Conservation (phyloP, 2,797 vertebrate genomes). For the Paramormyrops hopkinsi region DNA sequence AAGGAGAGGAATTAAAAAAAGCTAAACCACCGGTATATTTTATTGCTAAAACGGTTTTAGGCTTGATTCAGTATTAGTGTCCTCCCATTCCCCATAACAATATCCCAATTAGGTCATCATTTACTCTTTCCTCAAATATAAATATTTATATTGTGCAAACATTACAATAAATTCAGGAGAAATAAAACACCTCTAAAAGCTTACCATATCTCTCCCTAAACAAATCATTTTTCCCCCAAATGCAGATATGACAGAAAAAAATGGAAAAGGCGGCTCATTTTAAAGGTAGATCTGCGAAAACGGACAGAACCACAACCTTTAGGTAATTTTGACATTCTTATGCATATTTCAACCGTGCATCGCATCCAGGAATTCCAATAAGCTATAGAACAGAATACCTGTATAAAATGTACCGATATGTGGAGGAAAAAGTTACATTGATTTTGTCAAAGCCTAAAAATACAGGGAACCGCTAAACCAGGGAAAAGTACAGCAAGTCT, state of each 20-base stretch:
- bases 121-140: constrained; percentile 30
- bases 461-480: constrained; percentile 3
- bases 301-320: not conserved
- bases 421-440: not conserved
- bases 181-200: constrained; percentile 15
- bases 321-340: constrained; percentile 22
- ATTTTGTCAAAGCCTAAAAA: constrained; percentile 8
- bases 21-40: constrained; percentile 20
- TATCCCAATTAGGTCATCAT: constrained; percentile 12
- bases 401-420: not conserved
- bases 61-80: not conserved
- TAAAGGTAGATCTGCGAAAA: constrained; percentile 12
- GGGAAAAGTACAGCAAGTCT: not conserved
- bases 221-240: constrained; percentile 3
- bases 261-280: not conserved
- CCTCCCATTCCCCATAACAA: not conserved
- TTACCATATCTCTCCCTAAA: not conserved
- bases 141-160: constrained; percentile 32
- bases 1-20: constrained; percentile 9
- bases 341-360: constrained; percentile 10
- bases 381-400: not conserved
- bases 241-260: constrained; percentile 13
- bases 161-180: constrained; percentile 21
- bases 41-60: constrained; percentile 31
- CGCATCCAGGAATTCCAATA: constrained; percentile 4